Conservation (phyloP, 2,113 vertebrate species). For the Bothrops jararaca region DNA sequence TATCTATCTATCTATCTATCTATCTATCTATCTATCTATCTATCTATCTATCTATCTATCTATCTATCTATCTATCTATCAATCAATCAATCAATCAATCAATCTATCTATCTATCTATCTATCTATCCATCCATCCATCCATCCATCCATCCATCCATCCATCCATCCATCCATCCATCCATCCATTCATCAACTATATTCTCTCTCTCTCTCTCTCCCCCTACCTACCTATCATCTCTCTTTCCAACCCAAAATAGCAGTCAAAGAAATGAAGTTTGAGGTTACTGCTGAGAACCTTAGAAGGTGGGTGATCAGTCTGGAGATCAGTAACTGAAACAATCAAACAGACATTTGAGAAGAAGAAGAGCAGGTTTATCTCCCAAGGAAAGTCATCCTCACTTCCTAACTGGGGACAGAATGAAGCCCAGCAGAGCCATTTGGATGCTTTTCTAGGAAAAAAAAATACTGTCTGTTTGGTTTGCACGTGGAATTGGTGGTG, state of each 20-base stretch:
- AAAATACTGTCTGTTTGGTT: not conserved
- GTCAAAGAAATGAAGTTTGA: not conserved
- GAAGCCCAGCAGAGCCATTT: not conserved
- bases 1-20: no score
- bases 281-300: not conserved
- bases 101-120: fast-evolving
- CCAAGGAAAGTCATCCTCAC: not conserved
- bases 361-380: not conserved
- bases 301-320: not conserved
- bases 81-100: no score
- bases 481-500: not conserved
- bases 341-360: not conserved
- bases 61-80: not conserved
- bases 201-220: no score
- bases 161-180: no score
- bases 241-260: not conserved
- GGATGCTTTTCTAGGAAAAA: not conserved
- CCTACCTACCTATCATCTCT: not conserved
- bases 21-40: not conserved
- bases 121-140: no score
- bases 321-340: not conserved
- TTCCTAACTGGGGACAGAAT: not conserved
- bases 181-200: no score
- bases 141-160: no score
- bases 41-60: not conserved